Percentiles rank a stretch among this genome's conserved stretches.
Conservation (phyloP, 2,113 vertebrate genomes). For the Circaetus gallicus region DNA sequence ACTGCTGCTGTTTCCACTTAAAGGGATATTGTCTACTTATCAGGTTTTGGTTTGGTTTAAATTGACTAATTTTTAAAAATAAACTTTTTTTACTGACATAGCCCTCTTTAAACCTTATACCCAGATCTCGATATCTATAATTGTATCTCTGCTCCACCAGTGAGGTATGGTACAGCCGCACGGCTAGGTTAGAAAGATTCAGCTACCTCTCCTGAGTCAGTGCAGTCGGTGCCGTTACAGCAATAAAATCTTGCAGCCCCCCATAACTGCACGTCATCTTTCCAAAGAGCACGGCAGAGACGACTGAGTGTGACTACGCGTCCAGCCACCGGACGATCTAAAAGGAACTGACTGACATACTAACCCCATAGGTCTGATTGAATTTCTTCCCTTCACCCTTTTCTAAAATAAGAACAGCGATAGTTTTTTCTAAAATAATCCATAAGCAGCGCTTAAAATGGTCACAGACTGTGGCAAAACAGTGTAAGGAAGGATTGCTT, state of each 20-base stretch:
- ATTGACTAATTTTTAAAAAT: conserved; percentile 39
- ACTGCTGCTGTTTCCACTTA: conserved; percentile 29
- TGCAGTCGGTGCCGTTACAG: background rate
- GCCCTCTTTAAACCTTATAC: background rate
- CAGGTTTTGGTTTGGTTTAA: conserved; percentile 13
- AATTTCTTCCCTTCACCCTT: background rate
- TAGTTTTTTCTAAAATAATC: background rate
- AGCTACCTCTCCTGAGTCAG: background rate
- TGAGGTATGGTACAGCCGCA: background rate
- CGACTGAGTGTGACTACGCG: accelerated
- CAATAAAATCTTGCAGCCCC: background rate
- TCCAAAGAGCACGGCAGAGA: background rate
- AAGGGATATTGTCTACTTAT: conserved; percentile 30
- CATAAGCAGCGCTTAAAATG: background rate
- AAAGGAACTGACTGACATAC: background rate
- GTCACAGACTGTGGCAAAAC: background rate
- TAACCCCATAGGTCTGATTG: background rate
- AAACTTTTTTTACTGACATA: background rate
- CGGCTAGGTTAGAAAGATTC: background rate
- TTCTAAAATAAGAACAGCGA: background rate
- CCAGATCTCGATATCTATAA: background rate
- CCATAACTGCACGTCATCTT: background rate
- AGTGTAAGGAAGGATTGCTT: background rate
- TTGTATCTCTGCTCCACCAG: conserved; percentile 1
- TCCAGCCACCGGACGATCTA: background rate